Percentiles rank a stretch among this genome's conserved stretches.
Conservation (phyloP, 2,888 invertebrate species). For the Adineta ricciae region DNA sequence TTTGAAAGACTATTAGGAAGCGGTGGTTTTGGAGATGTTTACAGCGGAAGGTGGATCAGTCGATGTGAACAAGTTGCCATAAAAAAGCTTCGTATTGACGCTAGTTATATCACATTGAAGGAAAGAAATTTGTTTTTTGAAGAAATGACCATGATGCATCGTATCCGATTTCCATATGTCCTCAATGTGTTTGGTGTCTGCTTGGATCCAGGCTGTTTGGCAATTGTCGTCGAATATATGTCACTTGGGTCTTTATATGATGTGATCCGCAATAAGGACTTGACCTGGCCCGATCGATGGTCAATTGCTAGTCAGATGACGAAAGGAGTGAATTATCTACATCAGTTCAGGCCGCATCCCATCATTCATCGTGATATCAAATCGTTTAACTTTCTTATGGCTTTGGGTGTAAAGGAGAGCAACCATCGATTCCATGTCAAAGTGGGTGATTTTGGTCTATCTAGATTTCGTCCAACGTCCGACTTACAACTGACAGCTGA, state of each 20-base stretch:
- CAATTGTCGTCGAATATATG: slow-evolving; percentile 39
- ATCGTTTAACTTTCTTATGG: slow-evolving; percentile 38
- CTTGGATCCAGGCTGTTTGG: slow-evolving; percentile 37
- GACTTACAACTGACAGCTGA: too few relatives aligned
- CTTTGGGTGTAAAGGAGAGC: slow-evolving; percentile 34
- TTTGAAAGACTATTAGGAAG: neutral
- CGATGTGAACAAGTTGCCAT: neutral
- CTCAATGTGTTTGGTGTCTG: slow-evolving; percentile 37
- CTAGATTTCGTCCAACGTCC: neutral
- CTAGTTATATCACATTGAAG: neutral
- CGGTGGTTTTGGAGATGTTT: neutral
- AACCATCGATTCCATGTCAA: neutral
- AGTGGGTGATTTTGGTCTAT: neutral
- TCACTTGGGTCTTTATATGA: slow-evolving; percentile 36
- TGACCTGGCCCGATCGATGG: slow-evolving; percentile 36
- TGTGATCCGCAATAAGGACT: slow-evolving; percentile 35
- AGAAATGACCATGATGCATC: neutral
- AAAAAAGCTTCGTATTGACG: neutral
- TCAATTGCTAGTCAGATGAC: slow-evolving; percentile 37
- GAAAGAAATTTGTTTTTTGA: neutral
- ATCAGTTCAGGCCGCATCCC: slow-evolving; percentile 36
- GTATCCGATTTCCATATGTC: slow-evolving; percentile 35
- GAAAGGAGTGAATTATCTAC: slow-evolving; percentile 39
- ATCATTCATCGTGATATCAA: slow-evolving; percentile 40
- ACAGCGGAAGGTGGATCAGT: neutral